Conservation (phyloP, 2,113 vertebrate species). For the Phodopus roborovskii region DNA sequence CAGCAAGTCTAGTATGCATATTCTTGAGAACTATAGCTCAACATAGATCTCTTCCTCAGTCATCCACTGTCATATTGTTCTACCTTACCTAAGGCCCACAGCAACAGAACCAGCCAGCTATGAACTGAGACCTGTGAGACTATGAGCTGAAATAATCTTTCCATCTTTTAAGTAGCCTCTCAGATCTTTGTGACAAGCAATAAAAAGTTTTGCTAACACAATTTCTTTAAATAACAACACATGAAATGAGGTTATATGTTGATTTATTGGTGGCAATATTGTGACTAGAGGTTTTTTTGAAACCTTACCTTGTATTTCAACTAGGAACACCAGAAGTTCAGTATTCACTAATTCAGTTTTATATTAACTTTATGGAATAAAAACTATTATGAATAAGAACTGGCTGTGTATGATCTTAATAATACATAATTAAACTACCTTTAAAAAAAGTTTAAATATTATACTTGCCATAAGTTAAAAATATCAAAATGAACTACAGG, state of each 20-base stretch:
- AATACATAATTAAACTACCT: constrained; percentile 49
- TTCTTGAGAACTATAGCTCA: neutral
- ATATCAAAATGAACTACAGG: constrained; percentile 40
- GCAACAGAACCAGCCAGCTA: neutral
- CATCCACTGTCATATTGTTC: neutral
- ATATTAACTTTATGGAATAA: neutral
- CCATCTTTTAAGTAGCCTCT: neutral
- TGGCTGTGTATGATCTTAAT: constrained; percentile 9
- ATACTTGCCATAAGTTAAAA: constrained; percentile 40
- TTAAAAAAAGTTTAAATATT: constrained; percentile 52
- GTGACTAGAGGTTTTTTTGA: neutral
- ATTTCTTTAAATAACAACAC: constrained; percentile 15
- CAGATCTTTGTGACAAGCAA: neutral
- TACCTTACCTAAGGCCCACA: neutral
- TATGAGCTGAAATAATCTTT: neutral
- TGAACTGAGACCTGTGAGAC: neutral
- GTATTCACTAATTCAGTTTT: constrained; percentile 3
- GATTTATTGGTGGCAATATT: neutral
- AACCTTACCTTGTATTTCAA: neutral
- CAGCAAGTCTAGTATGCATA: neutral
- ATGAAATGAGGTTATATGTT: constrained; percentile 17
- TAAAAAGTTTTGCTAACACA: neutral
- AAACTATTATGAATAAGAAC: neutral
- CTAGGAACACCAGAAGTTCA: neutral
- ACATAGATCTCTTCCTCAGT: neutral